phyloP scores from a whole-genome alignment of 2,888 invertebrate species.

The Ecliptopera silaceata region DNA sequence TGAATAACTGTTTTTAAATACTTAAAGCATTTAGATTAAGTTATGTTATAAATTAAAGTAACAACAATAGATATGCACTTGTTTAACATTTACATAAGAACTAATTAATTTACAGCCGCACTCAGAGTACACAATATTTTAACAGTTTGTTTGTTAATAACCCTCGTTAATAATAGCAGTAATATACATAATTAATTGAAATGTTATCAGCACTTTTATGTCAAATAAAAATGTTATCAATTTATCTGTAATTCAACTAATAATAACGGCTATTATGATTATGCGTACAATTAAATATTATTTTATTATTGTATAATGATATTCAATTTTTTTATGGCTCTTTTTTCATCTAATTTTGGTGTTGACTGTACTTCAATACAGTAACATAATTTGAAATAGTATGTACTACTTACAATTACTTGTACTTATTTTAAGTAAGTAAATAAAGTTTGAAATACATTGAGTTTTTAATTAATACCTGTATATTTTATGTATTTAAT shows the following conservation, averaged over 20 bases:
- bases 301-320: background rate
- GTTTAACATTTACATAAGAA: background rate
- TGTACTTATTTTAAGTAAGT: conserved; percentile 22
- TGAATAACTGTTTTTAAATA: conserved; percentile 7
- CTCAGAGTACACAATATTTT: too few relatives aligned
- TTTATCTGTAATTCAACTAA: too few relatives aligned
- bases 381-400: conserved; percentile 18
- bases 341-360: background rate
- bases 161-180: too few relatives aligned
- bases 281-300: background rate
- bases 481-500: background rate
- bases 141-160: too few relatives aligned
- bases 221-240: too few relatives aligned
- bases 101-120: background rate
- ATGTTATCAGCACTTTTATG: too few relatives aligned
- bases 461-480: conserved; percentile 13
- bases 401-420: conserved; percentile 9
- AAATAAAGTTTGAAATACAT: conserved; percentile 32
- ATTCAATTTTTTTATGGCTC: background rate
- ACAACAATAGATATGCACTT: conserved; percentile 9
- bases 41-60: background rate
- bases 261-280: too few relatives aligned
- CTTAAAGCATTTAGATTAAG: conserved; percentile 14
- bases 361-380: conserved; percentile 7
- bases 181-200: too few relatives aligned